phyloP scores from a whole-genome alignment of 2,888 invertebrate genomes.

The Chironomus riparius region DNA sequence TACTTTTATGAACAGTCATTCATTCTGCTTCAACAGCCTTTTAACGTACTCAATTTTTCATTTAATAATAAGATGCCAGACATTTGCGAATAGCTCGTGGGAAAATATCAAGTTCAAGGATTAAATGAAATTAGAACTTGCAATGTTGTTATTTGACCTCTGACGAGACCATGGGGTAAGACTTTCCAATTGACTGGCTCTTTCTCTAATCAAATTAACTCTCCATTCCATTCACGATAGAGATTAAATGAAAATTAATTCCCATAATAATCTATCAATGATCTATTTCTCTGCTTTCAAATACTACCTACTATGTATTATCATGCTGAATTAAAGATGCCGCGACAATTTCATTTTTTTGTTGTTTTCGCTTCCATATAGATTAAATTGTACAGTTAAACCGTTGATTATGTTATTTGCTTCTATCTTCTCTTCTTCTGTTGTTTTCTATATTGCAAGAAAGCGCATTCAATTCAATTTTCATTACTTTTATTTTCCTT shows the following conservation, averaged over 20 bases:
- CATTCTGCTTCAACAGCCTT: too few relatives aligned
- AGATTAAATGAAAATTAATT: background rate
- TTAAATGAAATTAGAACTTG: background rate
- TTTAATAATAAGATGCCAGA: too few relatives aligned
- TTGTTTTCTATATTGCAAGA: background rate
- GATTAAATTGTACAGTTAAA: constrained; percentile 22
- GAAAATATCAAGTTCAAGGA: background rate
- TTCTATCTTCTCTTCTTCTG: background rate
- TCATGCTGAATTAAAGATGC: background rate
- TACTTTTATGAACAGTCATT: too few relatives aligned
- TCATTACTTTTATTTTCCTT: background rate
- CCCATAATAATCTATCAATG: background rate
- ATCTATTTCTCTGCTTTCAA: background rate
- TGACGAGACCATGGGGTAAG: background rate
- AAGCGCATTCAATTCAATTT: constrained; percentile 7
- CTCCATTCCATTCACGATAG: background rate
- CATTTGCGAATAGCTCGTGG: background rate
- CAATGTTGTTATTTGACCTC: background rate
- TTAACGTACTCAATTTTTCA: too few relatives aligned
- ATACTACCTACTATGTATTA: background rate
- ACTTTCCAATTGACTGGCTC: background rate
- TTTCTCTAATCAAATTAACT: background rate
- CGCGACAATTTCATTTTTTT: background rate
- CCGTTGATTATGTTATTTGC: background rate
- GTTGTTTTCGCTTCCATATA: background rate